Evolutionary conservation across 2,113 vertebrate species (phyloP).

Genomic region (Alligator sinensis): DNA sequence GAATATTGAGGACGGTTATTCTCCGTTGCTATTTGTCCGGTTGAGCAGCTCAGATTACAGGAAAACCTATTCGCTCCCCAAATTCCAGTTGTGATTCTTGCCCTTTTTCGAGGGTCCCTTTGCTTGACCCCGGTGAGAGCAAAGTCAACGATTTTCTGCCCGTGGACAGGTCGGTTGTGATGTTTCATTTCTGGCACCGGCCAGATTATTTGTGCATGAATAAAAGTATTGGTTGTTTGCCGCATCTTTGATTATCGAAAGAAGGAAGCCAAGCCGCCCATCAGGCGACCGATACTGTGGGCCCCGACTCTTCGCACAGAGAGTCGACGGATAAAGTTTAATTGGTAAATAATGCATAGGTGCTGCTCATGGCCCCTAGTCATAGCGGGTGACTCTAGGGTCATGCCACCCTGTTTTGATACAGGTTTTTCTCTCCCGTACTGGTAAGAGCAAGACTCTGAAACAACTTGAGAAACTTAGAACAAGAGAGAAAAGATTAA

Average conservation of each 20-base stretch:
- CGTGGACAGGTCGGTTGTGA: too few species aligned
- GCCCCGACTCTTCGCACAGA: neutral
- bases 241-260: neutral
- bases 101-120: neutral
- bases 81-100: neutral
- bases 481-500: neutral
- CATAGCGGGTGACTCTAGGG: neutral
- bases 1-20: neutral
- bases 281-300: accelerated
- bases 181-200: too few species aligned
- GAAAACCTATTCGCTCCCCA: neutral
- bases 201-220: too few species aligned
- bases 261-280: neutral
- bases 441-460: too few species aligned
- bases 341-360: neutral
- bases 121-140: neutral
- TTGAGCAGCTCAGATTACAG: neutral
- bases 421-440: neutral
- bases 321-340: neutral
- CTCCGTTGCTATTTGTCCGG: neutral
- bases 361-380: neutral
- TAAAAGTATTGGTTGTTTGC: neutral
- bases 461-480: neutral
- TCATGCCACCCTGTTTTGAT: neutral
- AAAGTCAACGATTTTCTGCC: neutral